A percentile compares a stretch with the other conserved stretches of the same genome.
Evolutionary conservation across 2,797 vertebrate species (phyloP).

Genomic region (Cichlasoma orientale): DNA sequence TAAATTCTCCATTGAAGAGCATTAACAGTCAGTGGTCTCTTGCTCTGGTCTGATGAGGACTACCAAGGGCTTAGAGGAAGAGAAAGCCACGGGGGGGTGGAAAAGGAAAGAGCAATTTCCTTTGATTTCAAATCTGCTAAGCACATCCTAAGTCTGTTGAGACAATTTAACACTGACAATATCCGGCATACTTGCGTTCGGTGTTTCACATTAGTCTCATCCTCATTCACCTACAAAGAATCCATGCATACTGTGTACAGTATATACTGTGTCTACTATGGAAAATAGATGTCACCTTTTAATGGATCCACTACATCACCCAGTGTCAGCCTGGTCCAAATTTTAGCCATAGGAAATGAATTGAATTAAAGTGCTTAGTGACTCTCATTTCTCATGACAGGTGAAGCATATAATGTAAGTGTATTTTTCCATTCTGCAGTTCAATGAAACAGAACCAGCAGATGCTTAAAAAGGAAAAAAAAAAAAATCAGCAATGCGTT

Average conservation of each 20-base stretch:
- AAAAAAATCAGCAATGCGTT: constrained; percentile 57
- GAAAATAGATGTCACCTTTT: constrained; percentile 3
- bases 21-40: constrained; percentile 68
- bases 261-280: neutral
- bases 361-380: constrained; percentile 21
- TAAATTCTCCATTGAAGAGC: constrained; percentile 74
- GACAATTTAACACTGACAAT: constrained; percentile 46
- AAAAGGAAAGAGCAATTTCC: constrained; percentile 46
- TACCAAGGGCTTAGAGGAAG: constrained; percentile 60
- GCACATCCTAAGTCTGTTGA: constrained; percentile 34
- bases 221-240: constrained; percentile 8
- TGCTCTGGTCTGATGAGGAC: constrained; percentile 64
- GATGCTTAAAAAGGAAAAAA: constrained; percentile 15
- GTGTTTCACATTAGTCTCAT: constrained; percentile 20
- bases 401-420: constrained; percentile 1
- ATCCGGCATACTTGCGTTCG: constrained; percentile 32
- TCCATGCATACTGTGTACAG: neutral
- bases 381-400: constrained; percentile 39
- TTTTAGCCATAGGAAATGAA: constrained; percentile 42
- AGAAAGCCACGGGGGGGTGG: constrained; percentile 53
- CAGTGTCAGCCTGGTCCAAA: constrained; percentile 2
- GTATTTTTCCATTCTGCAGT: constrained; percentile 19
- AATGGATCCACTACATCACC: constrained; percentile 6
- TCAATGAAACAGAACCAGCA: constrained; percentile 32
- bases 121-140: constrained; percentile 54